phyloP scores from a whole-genome alignment of 2,888 invertebrate species.

The Caenorhabditis sp. region DNA sequence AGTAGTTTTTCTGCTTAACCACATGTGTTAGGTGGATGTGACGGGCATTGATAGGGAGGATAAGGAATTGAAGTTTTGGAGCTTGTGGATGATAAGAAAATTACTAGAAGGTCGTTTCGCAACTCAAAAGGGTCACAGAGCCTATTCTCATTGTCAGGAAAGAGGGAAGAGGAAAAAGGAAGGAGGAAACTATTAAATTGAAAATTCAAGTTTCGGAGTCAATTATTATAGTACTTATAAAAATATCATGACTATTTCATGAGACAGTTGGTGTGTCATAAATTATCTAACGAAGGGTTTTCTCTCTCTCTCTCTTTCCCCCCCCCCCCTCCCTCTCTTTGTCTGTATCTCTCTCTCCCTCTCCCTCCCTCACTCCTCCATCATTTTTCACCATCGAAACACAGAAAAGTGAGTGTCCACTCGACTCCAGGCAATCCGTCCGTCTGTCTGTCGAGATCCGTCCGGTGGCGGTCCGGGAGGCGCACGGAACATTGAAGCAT shows the following conservation, averaged over 20 bases:
- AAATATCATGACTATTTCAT: neutral
- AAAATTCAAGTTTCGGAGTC: too few relatives aligned
- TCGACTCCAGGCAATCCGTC: constrained; percentile 8
- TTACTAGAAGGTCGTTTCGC: neutral
- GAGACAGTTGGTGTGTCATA: neutral
- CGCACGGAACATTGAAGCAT: constrained; percentile 7
- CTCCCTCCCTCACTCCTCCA: neutral
- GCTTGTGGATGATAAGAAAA: too few relatives aligned
- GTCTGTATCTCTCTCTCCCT: neutral
- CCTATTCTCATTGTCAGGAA: too few relatives aligned
- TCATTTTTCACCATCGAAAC: constrained; percentile 31
- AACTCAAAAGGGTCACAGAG: too few relatives aligned
- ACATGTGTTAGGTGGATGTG: constrained; percentile 13
- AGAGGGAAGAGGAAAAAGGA: too few relatives aligned
- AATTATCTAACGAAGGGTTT: neutral
- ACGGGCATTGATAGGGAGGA: neutral
- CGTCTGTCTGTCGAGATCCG: constrained; percentile 20
- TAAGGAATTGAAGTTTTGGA: neutral
- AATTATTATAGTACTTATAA: neutral
- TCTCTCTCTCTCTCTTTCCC: neutral
- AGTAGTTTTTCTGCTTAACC: constrained; percentile 29
- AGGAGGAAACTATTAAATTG: too few relatives aligned
- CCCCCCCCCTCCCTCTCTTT: neutral
- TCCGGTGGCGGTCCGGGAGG: constrained; percentile 17
- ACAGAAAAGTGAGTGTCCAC: constrained; percentile 5